Percentiles rank a stretch among this genome's conserved stretches.
Evolutionary conservation across 92 coral and sea anemone genomes (phyloP).

Genomic region (Phenganax stokvisi): DNA sequence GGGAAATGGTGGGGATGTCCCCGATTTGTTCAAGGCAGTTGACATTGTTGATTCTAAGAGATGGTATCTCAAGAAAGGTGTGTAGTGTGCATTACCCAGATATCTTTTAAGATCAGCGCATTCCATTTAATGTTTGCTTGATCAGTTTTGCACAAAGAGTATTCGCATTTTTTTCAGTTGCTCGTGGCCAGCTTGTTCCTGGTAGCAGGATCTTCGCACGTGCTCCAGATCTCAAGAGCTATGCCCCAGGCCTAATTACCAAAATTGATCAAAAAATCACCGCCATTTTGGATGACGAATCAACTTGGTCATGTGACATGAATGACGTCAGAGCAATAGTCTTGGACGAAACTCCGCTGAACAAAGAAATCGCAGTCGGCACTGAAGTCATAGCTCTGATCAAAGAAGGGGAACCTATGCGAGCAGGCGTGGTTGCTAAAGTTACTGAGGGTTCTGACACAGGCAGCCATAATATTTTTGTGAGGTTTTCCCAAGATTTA

Average conservation of each 20-base stretch:
- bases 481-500: constrained; percentile 25
- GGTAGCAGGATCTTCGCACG: constrained; percentile 79
- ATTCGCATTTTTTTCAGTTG: constrained; percentile 44
- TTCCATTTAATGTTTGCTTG: too few relatives aligned
- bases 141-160: too few relatives aligned
- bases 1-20: constrained; percentile 45
- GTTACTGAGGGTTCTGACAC: constrained; percentile 15
- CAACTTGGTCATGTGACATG: constrained; percentile 49
- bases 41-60: constrained; percentile 56
- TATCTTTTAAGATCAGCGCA: too few relatives aligned
- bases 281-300: constrained; percentile 55
- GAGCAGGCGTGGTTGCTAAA: constrained; percentile 2
- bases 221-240: constrained; percentile 46
- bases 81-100: background rate
- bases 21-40: constrained; percentile 64
- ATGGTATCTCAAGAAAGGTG: constrained; percentile 90
- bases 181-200: constrained; percentile 69
- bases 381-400: constrained; percentile 55
- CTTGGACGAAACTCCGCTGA: constrained; percentile 61
- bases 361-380: constrained; percentile 53
- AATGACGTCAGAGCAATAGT: constrained; percentile 80
- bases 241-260: constrained; percentile 62
- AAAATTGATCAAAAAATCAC: constrained; percentile 46
- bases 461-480: constrained; percentile 8
- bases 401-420: constrained; percentile 40